Base-by-base conservation (phyloP, 2,113 vertebrate species). In the Columba janthina region DNA sequence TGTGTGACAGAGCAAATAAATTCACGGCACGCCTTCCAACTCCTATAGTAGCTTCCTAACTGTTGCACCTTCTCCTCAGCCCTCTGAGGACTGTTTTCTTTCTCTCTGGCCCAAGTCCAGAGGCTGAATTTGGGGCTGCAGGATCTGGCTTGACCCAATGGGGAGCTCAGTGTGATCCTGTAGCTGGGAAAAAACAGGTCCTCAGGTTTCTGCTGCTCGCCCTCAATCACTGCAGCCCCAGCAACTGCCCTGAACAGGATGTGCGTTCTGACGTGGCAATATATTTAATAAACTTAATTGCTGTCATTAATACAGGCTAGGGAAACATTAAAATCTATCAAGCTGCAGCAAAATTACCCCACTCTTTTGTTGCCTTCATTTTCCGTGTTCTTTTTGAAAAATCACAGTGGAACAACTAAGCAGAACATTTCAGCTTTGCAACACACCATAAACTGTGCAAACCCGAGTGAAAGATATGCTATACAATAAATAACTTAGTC, bases 281-380 rank as follows among this genome's bases (percentile, higher is more conserved):
- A 72, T 72, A 93, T 91, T 95, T 91, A 95, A 96, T 89, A 94
- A 85, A 93, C 32, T 57, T 90, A 93, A 95, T 74, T 96, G 83
- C 86, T 79, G 89, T 77, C 85, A 93, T 95, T 96, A 94, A 90
- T 93, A 89, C 14, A 34, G 90, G 42, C 77, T n/a, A 62, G 87
- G 61, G 84, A 97, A 76, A 81, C 85, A 85, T 85, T 93, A 86
- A 90, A 86, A 94, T 19, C 24, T 79, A 95, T 87, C 75, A 74
- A 88, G 73, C 84, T 77, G 65, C 78, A 94, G 78, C 40, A 96
- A 91, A 95, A 94, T 87, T 42, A 82, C n/a, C 51, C 77, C n/a
- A 9, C 40, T 94, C 50, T 79, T 89, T 76, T 48, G 66, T 94
- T 90, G 64, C 73, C 36, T 84, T 50, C 7, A 15, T 84, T 95